Evolutionary conservation across 2,797 vertebrate species (phyloP), one percentile per base, ranked within the genome.

Genomic region (Distichodus sexfasciatus): DNA sequence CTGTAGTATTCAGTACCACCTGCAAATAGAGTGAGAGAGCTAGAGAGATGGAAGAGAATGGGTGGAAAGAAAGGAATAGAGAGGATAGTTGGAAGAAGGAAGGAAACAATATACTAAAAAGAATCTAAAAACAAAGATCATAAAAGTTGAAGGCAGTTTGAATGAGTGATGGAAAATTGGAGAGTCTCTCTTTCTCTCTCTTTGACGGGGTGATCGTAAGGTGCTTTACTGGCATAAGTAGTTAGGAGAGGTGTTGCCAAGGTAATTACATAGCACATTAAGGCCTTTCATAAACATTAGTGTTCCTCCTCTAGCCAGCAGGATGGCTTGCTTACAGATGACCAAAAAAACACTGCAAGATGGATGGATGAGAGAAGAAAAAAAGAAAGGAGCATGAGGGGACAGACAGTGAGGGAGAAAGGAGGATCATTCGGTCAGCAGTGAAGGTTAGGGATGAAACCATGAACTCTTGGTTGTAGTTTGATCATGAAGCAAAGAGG

Each of bases 261-360:
- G 81, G 85, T 87, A 90, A 91, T 91, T 90, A 90, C 88, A 89
- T 88, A 91, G 86, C 85, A 89, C 88, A 90, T 90, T 90, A 91
- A 89, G 88, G 86, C 80, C 81, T 85, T 90, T 90, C 83, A 88
- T 89, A 88, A 90, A 91, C 88, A 90, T 87, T 87, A 86, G 85
- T 86, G 81, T 90, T 90, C 86, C 85, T 87, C 84, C 81, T 85
- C 82, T 83, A 81, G 85, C 82, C 78, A 79, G 85, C 85, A 82
- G 87, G 84, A 86, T 83, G 82, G 85, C 83, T 76, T 83, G 86
- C 85, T 75, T 15, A 35, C 36, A 54, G 81, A 76, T 60, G 40
- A 69, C 66, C 48, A 67, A 63, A 53, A 61, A 69, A 33, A 5
- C 35, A 24, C 8, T 36, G 64, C 35, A 21, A 38, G 12, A 51